Conservation (phyloP, 2,113 vertebrate species). For the Nyctereutes procyonoides region DNA sequence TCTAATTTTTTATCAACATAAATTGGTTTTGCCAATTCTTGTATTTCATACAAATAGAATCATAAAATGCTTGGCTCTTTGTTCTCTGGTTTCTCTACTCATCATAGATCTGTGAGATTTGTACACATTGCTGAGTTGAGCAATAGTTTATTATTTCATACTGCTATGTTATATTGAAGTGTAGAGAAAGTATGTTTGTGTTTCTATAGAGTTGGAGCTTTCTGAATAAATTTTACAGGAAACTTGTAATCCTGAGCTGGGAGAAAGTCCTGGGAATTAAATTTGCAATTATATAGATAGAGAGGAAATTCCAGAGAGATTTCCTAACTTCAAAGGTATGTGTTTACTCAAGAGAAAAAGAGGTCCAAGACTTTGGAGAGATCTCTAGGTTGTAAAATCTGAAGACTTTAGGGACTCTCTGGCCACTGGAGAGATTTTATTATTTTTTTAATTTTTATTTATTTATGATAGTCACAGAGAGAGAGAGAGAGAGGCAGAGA, state of each 20-base stretch:
- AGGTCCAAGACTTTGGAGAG: background rate
- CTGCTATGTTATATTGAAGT: background rate
- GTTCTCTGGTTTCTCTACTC: background rate
- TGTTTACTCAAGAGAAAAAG: conserved; percentile 32
- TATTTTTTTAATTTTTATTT: too few relatives aligned
- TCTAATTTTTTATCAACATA: background rate
- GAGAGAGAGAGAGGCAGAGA: too few relatives aligned
- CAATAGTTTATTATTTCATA: conserved; percentile 29
- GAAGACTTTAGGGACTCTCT: background rate
- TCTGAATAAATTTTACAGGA: conserved; percentile 41
- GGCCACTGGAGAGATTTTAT: background rate
- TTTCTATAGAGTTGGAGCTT: background rate
- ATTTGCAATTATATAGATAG: background rate
- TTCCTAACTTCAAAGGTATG: background rate
- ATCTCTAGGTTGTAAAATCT: background rate
- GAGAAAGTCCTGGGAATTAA: background rate
- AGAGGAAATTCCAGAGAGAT: conserved; percentile 32
- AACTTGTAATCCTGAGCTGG: background rate
- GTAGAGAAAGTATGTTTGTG: background rate
- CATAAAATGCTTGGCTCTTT: background rate
- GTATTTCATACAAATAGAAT: conserved; percentile 24
- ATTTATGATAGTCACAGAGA: too few relatives aligned
- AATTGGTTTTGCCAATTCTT: background rate
- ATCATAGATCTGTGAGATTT: background rate
- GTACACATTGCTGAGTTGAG: background rate